phyloP scores from a whole-genome alignment of 2,113 vertebrate genomes.

The Sminthopsis crassicaudata region DNA sequence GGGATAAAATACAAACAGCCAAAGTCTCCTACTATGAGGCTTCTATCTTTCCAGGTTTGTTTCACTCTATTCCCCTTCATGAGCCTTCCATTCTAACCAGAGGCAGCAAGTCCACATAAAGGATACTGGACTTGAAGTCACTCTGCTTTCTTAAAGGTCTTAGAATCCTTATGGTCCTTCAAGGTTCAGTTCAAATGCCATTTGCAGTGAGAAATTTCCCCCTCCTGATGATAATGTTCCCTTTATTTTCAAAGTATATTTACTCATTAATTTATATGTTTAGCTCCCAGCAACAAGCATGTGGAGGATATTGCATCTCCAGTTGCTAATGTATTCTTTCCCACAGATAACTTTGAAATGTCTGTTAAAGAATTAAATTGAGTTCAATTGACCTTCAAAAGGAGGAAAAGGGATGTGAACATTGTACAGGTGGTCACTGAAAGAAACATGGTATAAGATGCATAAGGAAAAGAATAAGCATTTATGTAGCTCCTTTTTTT shows the following conservation, averaged over 20 bases:
- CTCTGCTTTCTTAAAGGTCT: neutral
- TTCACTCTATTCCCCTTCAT: neutral
- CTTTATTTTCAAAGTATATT: neutral
- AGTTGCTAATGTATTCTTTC: neutral
- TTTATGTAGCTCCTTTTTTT: neutral
- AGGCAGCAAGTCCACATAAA: neutral
- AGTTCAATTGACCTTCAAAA: neutral
- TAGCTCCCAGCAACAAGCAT: neutral
- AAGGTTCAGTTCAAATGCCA: neutral
- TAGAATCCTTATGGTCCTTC: neutral
- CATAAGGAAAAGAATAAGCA: neutral
- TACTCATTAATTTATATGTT: neutral
- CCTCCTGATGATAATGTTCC: neutral
- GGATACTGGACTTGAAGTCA: neutral
- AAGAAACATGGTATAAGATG: neutral
- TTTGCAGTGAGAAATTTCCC: neutral
- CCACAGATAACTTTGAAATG: neutral
- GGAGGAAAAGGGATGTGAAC: neutral
- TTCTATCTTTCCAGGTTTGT: neutral
- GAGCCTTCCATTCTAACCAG: neutral
- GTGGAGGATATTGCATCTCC: neutral
- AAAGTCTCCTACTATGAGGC: neutral
- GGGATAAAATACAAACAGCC: neutral
- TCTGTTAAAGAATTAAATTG: neutral
- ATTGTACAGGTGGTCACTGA: neutral